Evolutionary conservation across 1,140 invertebrate species (phyloP).

Genomic region (Orchestia grillus): DNA sequence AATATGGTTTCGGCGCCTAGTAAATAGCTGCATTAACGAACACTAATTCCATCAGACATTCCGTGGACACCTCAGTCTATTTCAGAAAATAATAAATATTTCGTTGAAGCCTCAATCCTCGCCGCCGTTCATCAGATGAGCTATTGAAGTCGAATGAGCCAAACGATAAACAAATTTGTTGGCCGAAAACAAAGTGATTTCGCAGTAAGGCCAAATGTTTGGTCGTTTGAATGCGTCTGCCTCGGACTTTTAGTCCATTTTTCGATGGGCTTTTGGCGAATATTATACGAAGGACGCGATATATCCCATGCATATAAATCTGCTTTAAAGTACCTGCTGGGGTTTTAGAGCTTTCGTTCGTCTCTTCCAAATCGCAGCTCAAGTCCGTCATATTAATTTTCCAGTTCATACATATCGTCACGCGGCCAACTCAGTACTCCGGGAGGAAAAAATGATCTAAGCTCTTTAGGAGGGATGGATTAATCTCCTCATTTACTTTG

Average conservation of each 20-base stretch:
- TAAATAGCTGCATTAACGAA: neutral
- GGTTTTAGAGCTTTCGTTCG: neutral
- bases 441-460: neutral
- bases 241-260: neutral
- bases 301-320: neutral
- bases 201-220: neutral
- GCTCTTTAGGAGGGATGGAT: too few relatives aligned
- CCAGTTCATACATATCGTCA: neutral
- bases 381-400: neutral
- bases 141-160: neutral
- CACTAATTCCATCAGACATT: neutral
- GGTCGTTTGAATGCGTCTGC: neutral
- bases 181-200: neutral
- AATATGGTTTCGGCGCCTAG: neutral
- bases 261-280: neutral
- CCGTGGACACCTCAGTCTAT: neutral
- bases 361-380: neutral
- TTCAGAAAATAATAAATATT: neutral
- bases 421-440: neutral
- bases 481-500: neutral
- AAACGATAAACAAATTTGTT: neutral
- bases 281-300: neutral
- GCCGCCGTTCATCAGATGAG: neutral
- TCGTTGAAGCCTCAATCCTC: neutral
- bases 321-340: neutral